Evolutionary conservation across 53 echinoderm and acorn worm species (phyloP).

Genomic region (Echinometra lucunter): DNA sequence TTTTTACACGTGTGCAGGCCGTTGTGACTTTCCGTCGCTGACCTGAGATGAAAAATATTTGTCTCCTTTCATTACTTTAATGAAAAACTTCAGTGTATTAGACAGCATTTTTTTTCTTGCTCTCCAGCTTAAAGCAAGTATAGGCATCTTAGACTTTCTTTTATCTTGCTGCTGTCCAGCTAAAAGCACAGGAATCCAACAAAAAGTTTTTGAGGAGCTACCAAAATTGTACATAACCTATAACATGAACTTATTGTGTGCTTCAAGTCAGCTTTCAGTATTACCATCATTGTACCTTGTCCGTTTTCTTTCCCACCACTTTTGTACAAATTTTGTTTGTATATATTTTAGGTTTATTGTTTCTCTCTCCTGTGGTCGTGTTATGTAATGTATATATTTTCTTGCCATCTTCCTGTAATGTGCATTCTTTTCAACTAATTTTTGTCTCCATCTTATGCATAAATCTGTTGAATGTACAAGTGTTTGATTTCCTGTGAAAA

Average conservation of each 20-base stretch:
- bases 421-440: background rate
- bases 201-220: too few species aligned
- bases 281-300: background rate
- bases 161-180: too few species aligned
- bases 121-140: too few species aligned
- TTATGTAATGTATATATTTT: background rate
- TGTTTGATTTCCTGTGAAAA: background rate
- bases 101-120: background rate
- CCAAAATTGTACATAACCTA: too few species aligned
- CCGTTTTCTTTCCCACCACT: background rate
- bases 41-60: too few species aligned
- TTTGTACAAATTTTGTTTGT: conserved; percentile 5
- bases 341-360: background rate
- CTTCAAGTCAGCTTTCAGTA: background rate
- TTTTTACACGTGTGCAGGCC: too few species aligned
- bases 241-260: background rate
- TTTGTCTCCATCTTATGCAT: background rate
- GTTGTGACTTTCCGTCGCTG: too few species aligned
- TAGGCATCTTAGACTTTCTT: background rate
- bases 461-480: background rate
- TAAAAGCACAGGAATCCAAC: too few species aligned
- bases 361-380: background rate
- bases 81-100: too few species aligned
- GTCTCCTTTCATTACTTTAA: background rate
- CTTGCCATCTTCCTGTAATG: conserved; percentile 5